These are phyloP conservation scores for Triplophysa yarkandensis DNA, from an alignment of 2,797 vertebrate species.

Conservation along the genomic window DNA sequence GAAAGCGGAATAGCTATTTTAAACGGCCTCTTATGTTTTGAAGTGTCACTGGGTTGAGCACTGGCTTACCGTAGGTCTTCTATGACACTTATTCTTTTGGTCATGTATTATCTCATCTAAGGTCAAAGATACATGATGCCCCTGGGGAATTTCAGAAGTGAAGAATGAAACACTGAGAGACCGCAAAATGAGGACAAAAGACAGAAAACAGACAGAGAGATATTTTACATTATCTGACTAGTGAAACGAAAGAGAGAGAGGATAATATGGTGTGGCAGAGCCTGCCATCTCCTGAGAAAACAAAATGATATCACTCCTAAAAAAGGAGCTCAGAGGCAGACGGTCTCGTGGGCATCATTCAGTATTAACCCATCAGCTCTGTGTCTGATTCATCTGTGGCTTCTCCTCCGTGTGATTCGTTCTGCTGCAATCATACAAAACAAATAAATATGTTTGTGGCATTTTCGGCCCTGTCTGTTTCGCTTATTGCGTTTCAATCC, in stretches of 20 bases:
- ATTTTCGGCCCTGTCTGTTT: conserved; percentile 30
- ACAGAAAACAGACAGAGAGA: conserved; percentile 22
- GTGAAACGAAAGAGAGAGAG: conserved; percentile 24
- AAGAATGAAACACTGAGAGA: conserved; percentile 1
- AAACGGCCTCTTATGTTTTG: too few species aligned
- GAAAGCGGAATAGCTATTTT: too few species aligned
- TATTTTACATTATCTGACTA: conserved; percentile 18
- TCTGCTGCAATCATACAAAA: conserved; percentile 27
- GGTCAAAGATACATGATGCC: background rate
- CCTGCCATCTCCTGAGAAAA: conserved; percentile 38
- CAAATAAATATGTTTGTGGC: conserved; percentile 44
- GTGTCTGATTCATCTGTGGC: conserved; percentile 42
- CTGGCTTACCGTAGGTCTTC: background rate
- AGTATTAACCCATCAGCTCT: conserved; percentile 42
- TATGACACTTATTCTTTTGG: background rate
- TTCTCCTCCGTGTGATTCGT: conserved; percentile 29
- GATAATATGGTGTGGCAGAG: conserved; percentile 67
- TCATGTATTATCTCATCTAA: background rate
- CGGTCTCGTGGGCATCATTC: conserved; percentile 46
- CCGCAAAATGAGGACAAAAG: conserved; percentile 19
- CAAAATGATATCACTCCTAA: conserved; percentile 49
- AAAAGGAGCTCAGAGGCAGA: conserved; percentile 45
- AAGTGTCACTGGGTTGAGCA: too few species aligned
- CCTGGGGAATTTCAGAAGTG: conserved; percentile 19
- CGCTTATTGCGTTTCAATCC: conserved; percentile 47